Percentiles rank a stretch among this genome's conserved stretches.
phyloP scores from a whole-genome alignment of 2,888 invertebrate genomes.

The Cetonia aurata region DNA sequence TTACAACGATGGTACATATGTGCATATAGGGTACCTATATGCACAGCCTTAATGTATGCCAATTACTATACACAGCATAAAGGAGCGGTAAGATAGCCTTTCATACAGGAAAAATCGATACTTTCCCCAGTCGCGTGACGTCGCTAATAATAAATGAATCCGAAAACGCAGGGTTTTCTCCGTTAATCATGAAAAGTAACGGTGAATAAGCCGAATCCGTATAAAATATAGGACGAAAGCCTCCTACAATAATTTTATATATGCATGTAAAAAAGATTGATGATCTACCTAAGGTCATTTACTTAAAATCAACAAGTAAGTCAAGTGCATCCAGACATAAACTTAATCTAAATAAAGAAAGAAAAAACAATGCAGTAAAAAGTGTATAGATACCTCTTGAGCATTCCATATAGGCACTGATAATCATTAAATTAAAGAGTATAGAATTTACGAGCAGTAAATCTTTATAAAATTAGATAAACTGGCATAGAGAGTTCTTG shows the following conservation, averaged over 20 bases:
- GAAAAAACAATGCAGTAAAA: constrained; percentile 23
- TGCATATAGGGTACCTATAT: too few species aligned
- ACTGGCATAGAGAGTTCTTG: constrained; percentile 38
- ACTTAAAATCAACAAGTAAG: constrained; percentile 31
- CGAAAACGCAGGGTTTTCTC: constrained; percentile 54
- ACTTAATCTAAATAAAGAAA: constrained; percentile 29
- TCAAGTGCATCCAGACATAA: constrained; percentile 9
- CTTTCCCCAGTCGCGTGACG: constrained; percentile 60
- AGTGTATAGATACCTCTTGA: constrained; percentile 26
- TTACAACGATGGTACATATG: too few species aligned
- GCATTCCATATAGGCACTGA: constrained; percentile 39
- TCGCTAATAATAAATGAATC: constrained; percentile 61
- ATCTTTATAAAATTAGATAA: constrained; percentile 44
- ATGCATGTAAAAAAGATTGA: constrained; percentile 14
- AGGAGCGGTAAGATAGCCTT: constrained; percentile 59
- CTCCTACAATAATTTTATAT: neutral
- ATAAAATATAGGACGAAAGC: constrained; percentile 25
- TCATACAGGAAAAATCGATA: constrained; percentile 63
- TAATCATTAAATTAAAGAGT: constrained; percentile 45
- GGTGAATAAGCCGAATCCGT: constrained; percentile 46
- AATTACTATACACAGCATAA: constrained; percentile 52
- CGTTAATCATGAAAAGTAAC: constrained; percentile 55
- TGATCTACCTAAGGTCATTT: constrained; percentile 12
- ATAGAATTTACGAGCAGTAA: constrained; percentile 45
- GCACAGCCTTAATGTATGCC: constrained; percentile 35